Conservation (phyloP, 2,888 invertebrate genomes). For the Steinernema hermaphroditum region DNA sequence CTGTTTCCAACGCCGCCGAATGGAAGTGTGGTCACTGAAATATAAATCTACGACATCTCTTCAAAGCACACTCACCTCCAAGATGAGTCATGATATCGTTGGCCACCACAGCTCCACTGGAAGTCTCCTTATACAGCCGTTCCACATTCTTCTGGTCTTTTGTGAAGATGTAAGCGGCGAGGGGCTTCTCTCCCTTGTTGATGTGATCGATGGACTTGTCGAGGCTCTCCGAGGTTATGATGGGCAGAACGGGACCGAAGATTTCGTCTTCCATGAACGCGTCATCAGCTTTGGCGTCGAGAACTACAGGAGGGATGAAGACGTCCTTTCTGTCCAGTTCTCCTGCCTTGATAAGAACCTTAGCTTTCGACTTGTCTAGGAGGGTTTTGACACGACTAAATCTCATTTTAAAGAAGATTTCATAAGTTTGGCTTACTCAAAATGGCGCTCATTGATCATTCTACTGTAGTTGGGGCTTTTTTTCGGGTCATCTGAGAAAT, state of each 20-base stretch:
- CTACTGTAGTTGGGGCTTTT: constrained; percentile 82
- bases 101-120: constrained; percentile 79
- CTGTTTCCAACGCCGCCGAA: constrained; percentile 93
- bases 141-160: constrained; percentile 55
- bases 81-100: constrained; percentile 75
- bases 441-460: constrained; percentile 84
- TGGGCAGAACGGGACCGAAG: constrained; percentile 92
- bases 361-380: not conserved
- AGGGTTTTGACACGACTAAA: not conserved
- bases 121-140: constrained; percentile 69
- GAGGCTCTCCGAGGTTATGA: constrained; percentile 80
- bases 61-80: not conserved
- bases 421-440: constrained; percentile 70
- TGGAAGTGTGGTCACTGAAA: constrained; percentile 80
- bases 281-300: constrained; percentile 73
- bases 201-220: constrained; percentile 82
- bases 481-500: constrained; percentile 70
- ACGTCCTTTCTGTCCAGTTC: constrained; percentile 76
- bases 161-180: constrained; percentile 84
- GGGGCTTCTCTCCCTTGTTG: constrained; percentile 83
- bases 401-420: not conserved
- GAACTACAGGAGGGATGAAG: constrained; percentile 84
- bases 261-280: constrained; percentile 78
- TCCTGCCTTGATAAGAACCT: constrained; percentile 69
- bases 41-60: not conserved